Base-by-base conservation (phyloP, 2,888 invertebrate genomes). In the Sialis fuliginosa region DNA sequence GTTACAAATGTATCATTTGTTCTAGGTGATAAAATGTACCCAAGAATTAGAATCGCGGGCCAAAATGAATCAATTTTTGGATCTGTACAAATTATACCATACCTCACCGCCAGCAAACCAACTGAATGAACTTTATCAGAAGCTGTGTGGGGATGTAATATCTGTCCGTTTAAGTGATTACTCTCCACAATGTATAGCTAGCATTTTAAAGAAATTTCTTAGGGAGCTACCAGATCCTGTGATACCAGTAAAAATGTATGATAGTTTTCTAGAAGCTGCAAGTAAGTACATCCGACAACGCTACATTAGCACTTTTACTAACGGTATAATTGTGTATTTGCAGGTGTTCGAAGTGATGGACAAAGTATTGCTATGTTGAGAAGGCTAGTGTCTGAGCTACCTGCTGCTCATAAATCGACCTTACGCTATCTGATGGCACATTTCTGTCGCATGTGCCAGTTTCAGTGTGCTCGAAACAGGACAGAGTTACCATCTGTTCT, bases 161-260 rank as follows among this genome's bases (percentile, higher is more conserved):
- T 57, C 55, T 50, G 59, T 67, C 39, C 70, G 72, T 55, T 58
- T 75, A 48, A 62, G 57, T 50, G 60, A 63, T 8, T 73, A 69
- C 56, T 68, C 68, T 39, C 66, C 73, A 9, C 66, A 70, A 50
- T 69, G 71, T 54, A 68, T 79, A 52, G 72, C 75, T 22, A 72
- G 72, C 52, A 69, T 76, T 44, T 63, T 85, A 49, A 82, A 84
- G 58, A 79, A 79, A 59, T 84, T 77, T 60, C 64, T 85, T 39
- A 62, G 80, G 42, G 83, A 85, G 59, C 63, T 85, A 52, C 81
- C 81, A 1, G 81, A 84, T 61, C 81, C 84, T 5, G 69, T 85
- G 46, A 79, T 85, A 53, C 84, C 83, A 30, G 78, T 81, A 34
- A 74, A 75, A 58, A 77, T 75, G 70, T 85, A 85, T 60, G 78